Evolutionary conservation across 2,888 invertebrate species (phyloP).

Genomic region (Acrobeloides nanus): DNA sequence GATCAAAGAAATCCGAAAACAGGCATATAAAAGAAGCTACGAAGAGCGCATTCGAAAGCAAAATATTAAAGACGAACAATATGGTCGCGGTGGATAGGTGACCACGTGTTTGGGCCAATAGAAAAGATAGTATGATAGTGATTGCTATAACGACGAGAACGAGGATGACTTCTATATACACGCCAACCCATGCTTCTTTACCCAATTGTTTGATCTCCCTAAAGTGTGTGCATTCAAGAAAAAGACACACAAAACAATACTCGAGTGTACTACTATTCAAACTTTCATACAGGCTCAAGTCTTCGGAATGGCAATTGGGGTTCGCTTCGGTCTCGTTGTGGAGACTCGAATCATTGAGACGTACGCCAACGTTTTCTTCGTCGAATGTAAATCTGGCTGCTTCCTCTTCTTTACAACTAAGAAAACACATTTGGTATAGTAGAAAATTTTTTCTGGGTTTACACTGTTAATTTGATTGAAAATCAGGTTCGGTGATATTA

Average conservation of each 20-base stretch:
- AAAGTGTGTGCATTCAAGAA: too few relatives aligned
- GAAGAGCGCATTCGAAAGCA: slow-evolving; percentile 49
- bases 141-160: slow-evolving; percentile 36
- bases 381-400: too few relatives aligned
- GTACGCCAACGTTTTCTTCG: too few relatives aligned
- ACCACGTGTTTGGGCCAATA: slow-evolving; percentile 36
- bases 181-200: slow-evolving; percentile 29
- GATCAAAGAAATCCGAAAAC: slow-evolving; percentile 35
- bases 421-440: too few relatives aligned
- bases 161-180: slow-evolving; percentile 37
- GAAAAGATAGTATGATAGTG: slow-evolving; percentile 36
- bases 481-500: too few relatives aligned
- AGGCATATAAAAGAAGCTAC: slow-evolving; percentile 45
- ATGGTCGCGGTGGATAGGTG: slow-evolving; percentile 49
- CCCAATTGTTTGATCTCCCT: slow-evolving; percentile 32
- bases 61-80: slow-evolving; percentile 37
- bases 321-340: slow-evolving; percentile 7
- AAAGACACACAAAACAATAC: slow-evolving; percentile 9
- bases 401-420: too few relatives aligned
- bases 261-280: slow-evolving; percentile 3
- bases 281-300: slow-evolving; percentile 8
- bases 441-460: too few relatives aligned
- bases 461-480: too few relatives aligned
- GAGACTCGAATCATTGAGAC: too few relatives aligned
- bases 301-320: slow-evolving; percentile 3